Base-by-base conservation (phyloP, 92 coral and sea anemone genomes). In the Galaxea fascicularis region DNA sequence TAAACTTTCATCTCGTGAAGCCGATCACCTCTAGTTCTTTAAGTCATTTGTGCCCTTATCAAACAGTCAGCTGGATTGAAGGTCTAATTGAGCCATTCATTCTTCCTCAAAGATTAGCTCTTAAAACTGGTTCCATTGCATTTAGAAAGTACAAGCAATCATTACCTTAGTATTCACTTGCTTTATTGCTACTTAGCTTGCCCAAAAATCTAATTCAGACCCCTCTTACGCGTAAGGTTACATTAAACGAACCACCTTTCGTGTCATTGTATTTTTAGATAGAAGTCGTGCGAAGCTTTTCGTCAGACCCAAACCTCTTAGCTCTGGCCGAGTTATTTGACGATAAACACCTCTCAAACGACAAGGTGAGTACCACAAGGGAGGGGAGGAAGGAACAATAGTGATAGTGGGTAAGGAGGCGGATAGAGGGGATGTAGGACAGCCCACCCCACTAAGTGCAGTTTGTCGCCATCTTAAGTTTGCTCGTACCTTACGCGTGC, bases 211-310 rank as follows among this genome's bases (percentile, higher is more conserved):
- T 2, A 2, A 35, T 35, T 35, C n/a, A n/a, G n/a, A 49, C 54
- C 1, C 1, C 54, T 49, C 54, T 14, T 35, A 6, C 41, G 6
- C 41, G 41, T 35, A 6, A 35, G 41, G 6, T 57, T 6, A 57
- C 44, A 21, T 24, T 75, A 0, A 5, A 24, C 35, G 9, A 6
- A 27, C 62, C 44, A 14, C 30, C 27, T n/a, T 13, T 45, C 30
- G 13, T 71, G 22, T 66, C 52, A 35, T 26, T 89, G 5, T 35
- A 63, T 30, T 86, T 49, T 30, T 74, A 96, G 98, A 90, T 90
- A 31, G 98, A 96, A 21, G 94, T 94, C 29, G 93, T 96, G 63
- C 92, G 97, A 8, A 94, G 97, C 60, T 96, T 96, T 85, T 96
- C 99, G 10, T 92, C 95, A 22, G 98, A 96, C 49, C 98, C 98